Percentiles rank a stretch among this genome's conserved stretches.
Evolutionary conservation across 92 coral and sea anemone species (phyloP).

Genomic region (Zoanthus sociatus): DNA sequence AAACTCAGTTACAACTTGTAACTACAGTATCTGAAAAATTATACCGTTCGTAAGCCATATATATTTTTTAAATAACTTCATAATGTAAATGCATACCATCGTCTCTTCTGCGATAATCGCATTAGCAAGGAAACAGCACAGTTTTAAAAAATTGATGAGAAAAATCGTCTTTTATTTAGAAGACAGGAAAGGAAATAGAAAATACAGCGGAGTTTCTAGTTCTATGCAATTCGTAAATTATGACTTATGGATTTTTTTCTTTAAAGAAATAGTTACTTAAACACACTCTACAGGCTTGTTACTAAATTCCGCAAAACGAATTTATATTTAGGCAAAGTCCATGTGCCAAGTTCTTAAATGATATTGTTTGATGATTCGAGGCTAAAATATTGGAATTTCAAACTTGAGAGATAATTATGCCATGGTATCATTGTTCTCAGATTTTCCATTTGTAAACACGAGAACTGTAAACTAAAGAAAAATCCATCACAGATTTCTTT

Average conservation of each 20-base stretch:
- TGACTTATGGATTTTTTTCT: background rate
- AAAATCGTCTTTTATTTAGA: background rate
- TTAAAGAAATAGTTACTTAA: background rate
- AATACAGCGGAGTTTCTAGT: background rate
- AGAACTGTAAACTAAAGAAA: background rate
- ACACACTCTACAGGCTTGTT: background rate
- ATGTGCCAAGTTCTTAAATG: background rate
- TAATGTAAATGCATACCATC: background rate
- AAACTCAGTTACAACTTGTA: too few species aligned
- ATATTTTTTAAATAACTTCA: background rate
- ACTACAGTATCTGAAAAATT: too few species aligned
- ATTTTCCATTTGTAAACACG: background rate
- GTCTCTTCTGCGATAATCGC: slow-evolving; percentile 1
- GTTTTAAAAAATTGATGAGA: background rate
- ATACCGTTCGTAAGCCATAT: background rate
- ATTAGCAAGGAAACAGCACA: background rate
- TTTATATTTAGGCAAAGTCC: background rate
- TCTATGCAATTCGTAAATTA: background rate
- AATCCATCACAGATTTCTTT: background rate
- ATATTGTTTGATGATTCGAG: background rate
- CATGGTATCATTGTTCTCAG: background rate
- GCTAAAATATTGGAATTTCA: background rate
- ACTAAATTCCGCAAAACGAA: background rate
- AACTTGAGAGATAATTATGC: background rate
- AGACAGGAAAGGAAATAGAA: background rate